Evolutionary conservation across 1,140 invertebrate genomes (phyloP).

Genomic region (Penaeus vannamei): DNA sequence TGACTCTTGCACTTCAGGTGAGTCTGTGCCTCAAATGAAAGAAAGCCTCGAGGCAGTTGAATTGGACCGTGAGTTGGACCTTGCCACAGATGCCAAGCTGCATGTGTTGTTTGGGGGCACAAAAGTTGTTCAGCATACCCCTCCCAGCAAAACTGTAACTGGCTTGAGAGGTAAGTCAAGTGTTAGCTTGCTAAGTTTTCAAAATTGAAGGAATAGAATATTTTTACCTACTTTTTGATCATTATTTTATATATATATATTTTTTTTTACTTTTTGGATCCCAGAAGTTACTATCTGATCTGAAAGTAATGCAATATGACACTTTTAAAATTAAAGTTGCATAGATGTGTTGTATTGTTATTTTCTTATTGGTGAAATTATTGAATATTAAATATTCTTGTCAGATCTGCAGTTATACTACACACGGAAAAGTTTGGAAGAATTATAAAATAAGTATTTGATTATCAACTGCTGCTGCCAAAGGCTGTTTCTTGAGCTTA

Average conservation of each 20-base stretch:
- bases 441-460: too few relatives aligned
- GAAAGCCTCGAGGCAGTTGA: constrained; percentile 90
- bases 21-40: constrained; percentile 99
- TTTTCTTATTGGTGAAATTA: too few relatives aligned
- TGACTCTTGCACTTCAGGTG: constrained; percentile 74
- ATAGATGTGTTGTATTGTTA: too few relatives aligned
- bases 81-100: constrained; percentile 92
- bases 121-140: constrained; percentile 95
- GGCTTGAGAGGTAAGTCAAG: constrained; percentile 76
- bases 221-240: too few relatives aligned
- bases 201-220: neutral
- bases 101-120: constrained; percentile 97
- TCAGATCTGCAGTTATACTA: too few relatives aligned
- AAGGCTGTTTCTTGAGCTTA: constrained; percentile 32
- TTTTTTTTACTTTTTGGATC: too few relatives aligned
- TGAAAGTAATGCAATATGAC: too few relatives aligned
- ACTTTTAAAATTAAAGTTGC: too few relatives aligned
- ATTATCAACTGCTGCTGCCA: constrained; percentile 4
- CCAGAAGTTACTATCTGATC: too few relatives aligned
- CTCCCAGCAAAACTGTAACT: constrained; percentile 84
- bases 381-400: too few relatives aligned
- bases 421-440: too few relatives aligned
- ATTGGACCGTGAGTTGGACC: constrained; percentile 80
- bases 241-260: too few relatives aligned
- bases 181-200: neutral